Evolutionary conservation across 2,888 invertebrate genomes (phyloP), one percentile per base, ranked within the genome.

Genomic region (Agriopis aurantiaria): DNA sequence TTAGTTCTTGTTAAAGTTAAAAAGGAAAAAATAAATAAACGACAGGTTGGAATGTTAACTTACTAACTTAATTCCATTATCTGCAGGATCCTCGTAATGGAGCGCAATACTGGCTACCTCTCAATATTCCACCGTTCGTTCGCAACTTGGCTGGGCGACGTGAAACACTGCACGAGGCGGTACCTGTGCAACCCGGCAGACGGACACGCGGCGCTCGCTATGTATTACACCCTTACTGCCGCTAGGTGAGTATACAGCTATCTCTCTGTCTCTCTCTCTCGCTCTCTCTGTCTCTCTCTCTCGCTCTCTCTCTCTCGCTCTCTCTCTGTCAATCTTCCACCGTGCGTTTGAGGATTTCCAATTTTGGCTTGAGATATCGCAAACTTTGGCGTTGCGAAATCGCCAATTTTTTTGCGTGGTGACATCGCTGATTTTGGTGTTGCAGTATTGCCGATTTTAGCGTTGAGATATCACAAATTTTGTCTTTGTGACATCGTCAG

Each of bases 111-210:
- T 3, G 96, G 96, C 1, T 95, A 95, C 68, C 92, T 97, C 71
- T 95, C 96, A 62, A 95, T 99, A 57, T 99, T 99, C 92, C 99
- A 99, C 90, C 98, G 98, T 86, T 98, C 98, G 72, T 99, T 99
- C 89, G 97, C 98, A 40, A 97, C 97, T 85, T 99, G 99, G 99
- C 92, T 99, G 77, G 93, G 98, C 65, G 99, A 99, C 88, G 99
- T 99, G n/a, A 99, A 99, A 90, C 99, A 99, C 85, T 99, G 99
- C 88, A 99, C 99, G 2, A 97, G 98, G 79, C 97, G 98, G 80
- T 99, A 98, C 90, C 95, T 99, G 75, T 99, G 98, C 88, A 96
- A 97, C 77, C 96, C 97, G 9, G 95, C 96, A 62, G 97, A 98
- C 79, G 99, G 99, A 0, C 99, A 99, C 88, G 97, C 97, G 10